These are phyloP conservation scores for Recurvirostra avosetta DNA, from an alignment of 2,113 vertebrate species.

Conservation along the genomic window DNA sequence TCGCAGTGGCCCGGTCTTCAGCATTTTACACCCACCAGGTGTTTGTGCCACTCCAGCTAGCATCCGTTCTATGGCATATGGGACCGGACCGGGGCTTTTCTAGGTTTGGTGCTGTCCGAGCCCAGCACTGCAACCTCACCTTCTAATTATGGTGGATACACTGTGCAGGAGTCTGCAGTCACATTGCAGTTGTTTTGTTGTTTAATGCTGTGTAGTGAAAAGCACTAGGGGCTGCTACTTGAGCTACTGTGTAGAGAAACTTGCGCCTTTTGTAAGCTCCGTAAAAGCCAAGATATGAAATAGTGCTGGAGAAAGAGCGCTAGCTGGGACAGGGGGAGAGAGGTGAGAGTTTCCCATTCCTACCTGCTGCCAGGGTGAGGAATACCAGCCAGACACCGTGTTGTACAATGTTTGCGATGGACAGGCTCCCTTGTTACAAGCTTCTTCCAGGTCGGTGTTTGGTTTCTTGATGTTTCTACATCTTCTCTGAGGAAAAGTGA, in stretches of 20 bases:
- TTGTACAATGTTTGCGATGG: slow-evolving; percentile 53
- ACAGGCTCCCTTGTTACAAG: slow-evolving; percentile 81
- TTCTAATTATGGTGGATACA: neutral
- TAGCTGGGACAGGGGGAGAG: neutral
- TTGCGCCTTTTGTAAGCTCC: neutral
- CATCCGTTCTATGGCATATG: rapidly evolving
- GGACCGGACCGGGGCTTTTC: rapidly evolving
- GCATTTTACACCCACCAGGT: neutral
- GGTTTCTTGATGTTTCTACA: slow-evolving; percentile 89
- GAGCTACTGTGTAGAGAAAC: neutral
- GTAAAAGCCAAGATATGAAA: neutral
- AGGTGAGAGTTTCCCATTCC: neutral
- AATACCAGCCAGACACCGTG: slow-evolving; percentile 82
- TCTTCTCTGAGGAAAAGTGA: slow-evolving; percentile 83
- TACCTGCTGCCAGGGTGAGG: slow-evolving; percentile 95
- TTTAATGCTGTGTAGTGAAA: neutral
- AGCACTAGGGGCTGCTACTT: neutral
- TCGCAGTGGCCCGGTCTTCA: neutral
- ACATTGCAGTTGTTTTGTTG: neutral
- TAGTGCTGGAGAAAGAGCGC: neutral
- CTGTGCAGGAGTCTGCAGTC: neutral
- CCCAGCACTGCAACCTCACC: neutral
- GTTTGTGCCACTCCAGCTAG: neutral
- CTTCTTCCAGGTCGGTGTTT: slow-evolving; percentile 80
- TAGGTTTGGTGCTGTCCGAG: neutral